Evolutionary conservation across 2,888 invertebrate species (phyloP).

Genomic region (Gari tellinella): DNA sequence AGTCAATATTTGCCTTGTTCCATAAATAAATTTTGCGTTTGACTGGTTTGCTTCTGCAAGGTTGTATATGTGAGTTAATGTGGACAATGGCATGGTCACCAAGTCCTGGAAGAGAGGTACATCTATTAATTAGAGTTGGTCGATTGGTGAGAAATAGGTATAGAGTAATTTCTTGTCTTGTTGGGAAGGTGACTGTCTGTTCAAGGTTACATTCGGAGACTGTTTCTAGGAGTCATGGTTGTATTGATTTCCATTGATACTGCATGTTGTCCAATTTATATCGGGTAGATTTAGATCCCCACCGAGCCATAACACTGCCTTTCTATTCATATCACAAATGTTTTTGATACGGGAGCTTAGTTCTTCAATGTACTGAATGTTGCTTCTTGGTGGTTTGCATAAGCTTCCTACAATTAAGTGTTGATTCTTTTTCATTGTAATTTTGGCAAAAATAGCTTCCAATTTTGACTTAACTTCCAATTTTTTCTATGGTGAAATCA

Average conservation of each 20-base stretch:
- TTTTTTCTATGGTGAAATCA: conserved; percentile 20
- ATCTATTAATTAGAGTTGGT: conserved; percentile 15
- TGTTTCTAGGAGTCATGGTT: conserved; percentile 1
- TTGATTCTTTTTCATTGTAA: conserved; percentile 3
- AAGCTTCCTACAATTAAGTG: conserved; percentile 15
- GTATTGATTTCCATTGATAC: background rate
- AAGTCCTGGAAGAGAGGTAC: conserved; percentile 16
- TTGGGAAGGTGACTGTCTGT: conserved; percentile 23
- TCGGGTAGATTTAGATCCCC: conserved; percentile 23
- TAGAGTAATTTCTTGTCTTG: conserved; percentile 16
- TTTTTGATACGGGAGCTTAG: background rate
- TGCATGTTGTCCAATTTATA: conserved; percentile 15
- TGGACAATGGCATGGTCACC: conserved; percentile 27
- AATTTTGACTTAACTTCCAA: conserved; percentile 8
- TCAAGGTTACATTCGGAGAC: conserved; percentile 14
- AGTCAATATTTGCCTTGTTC: conserved; percentile 7
- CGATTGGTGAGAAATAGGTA: conserved; percentile 31
- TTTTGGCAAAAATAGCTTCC: background rate
- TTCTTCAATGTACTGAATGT: background rate
- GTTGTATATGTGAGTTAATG: background rate
- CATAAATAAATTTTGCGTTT: conserved; percentile 1
- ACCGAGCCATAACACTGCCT: background rate
- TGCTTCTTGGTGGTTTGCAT: conserved; percentile 4
- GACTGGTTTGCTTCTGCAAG: background rate
- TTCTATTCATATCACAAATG: background rate